These are phyloP conservation scores for Zaprionus davidi DNA, from an alignment of 1,140 invertebrate species.

Conservation along the genomic window DNA sequence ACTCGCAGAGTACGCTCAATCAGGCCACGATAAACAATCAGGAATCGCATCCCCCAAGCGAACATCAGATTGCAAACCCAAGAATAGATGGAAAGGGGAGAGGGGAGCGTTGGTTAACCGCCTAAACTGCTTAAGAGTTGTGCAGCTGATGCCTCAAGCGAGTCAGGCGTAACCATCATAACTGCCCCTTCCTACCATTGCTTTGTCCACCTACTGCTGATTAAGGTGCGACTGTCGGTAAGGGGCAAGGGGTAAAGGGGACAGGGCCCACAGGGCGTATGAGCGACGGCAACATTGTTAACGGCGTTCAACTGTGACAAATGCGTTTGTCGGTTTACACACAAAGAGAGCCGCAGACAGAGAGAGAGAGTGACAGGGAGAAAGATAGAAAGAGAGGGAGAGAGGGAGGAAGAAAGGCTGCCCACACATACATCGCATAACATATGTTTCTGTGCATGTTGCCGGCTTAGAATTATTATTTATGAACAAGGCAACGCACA, in stretches of 20 bases:
- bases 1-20: slow-evolving; percentile 55
- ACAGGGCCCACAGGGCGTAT: slow-evolving; percentile 30
- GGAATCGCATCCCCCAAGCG: slow-evolving; percentile 29
- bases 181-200: slow-evolving; percentile 2
- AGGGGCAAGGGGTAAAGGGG: background rate
- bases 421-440: slow-evolving; percentile 41
- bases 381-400: background rate
- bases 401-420: background rate
- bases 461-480: slow-evolving; percentile 77
- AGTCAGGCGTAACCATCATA: background rate
- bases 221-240: slow-evolving; percentile 61
- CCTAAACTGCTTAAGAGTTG: slow-evolving; percentile 40
- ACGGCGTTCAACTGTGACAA: slow-evolving; percentile 80
- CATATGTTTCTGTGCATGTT: slow-evolving; percentile 72
- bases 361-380: background rate
- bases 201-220: slow-evolving; percentile 64
- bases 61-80: slow-evolving; percentile 33
- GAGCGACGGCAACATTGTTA: slow-evolving; percentile 62
- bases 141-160: slow-evolving; percentile 21
- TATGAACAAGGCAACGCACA: slow-evolving; percentile 71
- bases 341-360: slow-evolving; percentile 29
- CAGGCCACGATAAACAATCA: slow-evolving; percentile 70
- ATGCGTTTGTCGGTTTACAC: slow-evolving; percentile 72
- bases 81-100: slow-evolving; percentile 4
- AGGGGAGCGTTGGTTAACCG: background rate